phyloP scores from a whole-genome alignment of 1,140 invertebrate genomes.

The Hesperophylax magnus region DNA sequence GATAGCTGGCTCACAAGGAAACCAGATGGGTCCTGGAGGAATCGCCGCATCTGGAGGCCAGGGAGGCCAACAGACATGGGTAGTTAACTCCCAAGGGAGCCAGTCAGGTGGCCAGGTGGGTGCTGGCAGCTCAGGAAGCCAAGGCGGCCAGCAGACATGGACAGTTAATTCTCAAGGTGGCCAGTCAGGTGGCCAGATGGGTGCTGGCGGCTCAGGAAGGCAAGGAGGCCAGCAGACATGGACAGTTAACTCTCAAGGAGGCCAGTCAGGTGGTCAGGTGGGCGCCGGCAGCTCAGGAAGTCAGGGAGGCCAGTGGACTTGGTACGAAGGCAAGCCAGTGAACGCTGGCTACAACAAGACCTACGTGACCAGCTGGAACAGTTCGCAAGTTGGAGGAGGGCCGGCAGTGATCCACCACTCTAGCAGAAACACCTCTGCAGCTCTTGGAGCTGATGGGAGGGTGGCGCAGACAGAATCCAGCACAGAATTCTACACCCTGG shows the following conservation, averaged over 20 bases:
- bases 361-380: slow-evolving; percentile 54
- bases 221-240: slow-evolving; percentile 15
- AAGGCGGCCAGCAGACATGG: slow-evolving; percentile 19
- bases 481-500: slow-evolving; percentile 57
- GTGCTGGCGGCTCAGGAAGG: slow-evolving; percentile 18
- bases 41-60: not conserved
- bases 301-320: slow-evolving; percentile 16
- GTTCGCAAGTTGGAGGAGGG: slow-evolving; percentile 44
- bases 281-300: slow-evolving; percentile 8
- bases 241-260: slow-evolving; percentile 7
- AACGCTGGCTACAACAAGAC: slow-evolving; percentile 41
- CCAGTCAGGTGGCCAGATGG: not conserved
- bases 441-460: slow-evolving; percentile 54
- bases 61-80: slow-evolving; percentile 16
- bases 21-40: not conserved
- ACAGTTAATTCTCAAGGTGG: not conserved
- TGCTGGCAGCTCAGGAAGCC: slow-evolving; percentile 6
- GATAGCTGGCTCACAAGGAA: not conserved
- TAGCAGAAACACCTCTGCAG: slow-evolving; percentile 56
- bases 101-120: slow-evolving; percentile 10
- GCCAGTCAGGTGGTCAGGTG: slow-evolving; percentile 5
- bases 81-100: slow-evolving; percentile 4
- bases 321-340: slow-evolving; percentile 11
- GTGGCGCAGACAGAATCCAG: slow-evolving; percentile 58
- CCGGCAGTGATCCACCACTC: slow-evolving; percentile 56